A percentile compares a stretch with the other conserved stretches of the same genome.
Conservation (phyloP, 2,888 invertebrate species). For the Trichopria drosophilae region DNA sequence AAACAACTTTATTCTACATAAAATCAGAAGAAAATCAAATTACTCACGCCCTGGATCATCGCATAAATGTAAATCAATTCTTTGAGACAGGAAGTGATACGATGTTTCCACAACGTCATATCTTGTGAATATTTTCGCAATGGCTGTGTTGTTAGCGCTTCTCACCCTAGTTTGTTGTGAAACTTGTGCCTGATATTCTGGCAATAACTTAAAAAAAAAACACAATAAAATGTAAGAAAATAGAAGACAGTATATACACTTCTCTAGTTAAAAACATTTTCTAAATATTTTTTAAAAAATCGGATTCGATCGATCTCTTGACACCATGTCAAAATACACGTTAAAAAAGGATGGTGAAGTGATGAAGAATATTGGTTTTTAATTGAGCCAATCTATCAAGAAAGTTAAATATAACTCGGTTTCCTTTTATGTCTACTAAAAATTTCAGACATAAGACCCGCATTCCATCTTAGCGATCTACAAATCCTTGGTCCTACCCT, state of each 20-base stretch:
- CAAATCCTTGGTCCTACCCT: too few relatives aligned
- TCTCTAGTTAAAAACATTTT: too few relatives aligned
- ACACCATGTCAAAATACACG: too few relatives aligned
- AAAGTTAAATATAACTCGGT: too few relatives aligned
- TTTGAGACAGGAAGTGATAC: conserved; percentile 90
- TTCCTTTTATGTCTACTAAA: too few relatives aligned
- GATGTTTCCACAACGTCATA: conserved; percentile 98
- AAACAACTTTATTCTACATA: background rate
- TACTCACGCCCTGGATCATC: conserved; percentile 87
- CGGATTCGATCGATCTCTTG: too few relatives aligned
- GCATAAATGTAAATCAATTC: conserved; percentile 94
- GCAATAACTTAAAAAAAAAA: conserved; percentile 62
- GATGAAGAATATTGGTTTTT: too few relatives aligned
- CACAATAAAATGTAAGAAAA: background rate
- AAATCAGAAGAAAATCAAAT: conserved; percentile 5
- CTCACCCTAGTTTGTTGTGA: conserved; percentile 64
- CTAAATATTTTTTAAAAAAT: too few relatives aligned
- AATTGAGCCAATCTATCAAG: too few relatives aligned
- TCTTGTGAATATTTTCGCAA: conserved; percentile 73
- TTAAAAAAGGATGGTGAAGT: too few relatives aligned
- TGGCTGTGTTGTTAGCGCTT: conserved; percentile 54
- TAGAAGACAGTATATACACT: conserved; percentile 3
- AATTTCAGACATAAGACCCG: too few relatives aligned
- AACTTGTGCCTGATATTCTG: conserved; percentile 74
- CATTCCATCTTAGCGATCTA: too few relatives aligned